Evolutionary conservation across 2,888 invertebrate genomes (phyloP).

Genomic region (Subacronicta megacephala): DNA sequence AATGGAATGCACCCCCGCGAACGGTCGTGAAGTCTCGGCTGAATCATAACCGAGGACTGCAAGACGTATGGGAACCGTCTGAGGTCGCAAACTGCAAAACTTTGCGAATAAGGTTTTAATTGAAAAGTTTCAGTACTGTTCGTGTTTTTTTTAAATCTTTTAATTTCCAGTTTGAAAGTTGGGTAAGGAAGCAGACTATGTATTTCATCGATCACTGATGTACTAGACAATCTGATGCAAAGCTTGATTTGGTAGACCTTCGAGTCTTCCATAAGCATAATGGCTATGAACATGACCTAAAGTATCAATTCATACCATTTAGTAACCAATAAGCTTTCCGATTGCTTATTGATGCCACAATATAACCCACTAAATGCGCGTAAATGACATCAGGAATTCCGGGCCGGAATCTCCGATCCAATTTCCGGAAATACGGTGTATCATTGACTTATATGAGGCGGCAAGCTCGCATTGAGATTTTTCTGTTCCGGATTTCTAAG

Average conservation of each 20-base stretch:
- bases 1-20: slow-evolving; percentile 61
- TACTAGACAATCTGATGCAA: no score
- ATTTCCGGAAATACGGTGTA: slow-evolving; percentile 39
- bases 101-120: slow-evolving; percentile 42
- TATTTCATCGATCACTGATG: no score
- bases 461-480: slow-evolving; percentile 15
- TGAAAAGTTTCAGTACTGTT: slow-evolving; percentile 39
- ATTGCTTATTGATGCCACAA: slow-evolving; percentile 6
- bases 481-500: slow-evolving; percentile 14
- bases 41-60: slow-evolving; percentile 55
- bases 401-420: slow-evolving; percentile 42
- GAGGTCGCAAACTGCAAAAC: slow-evolving; percentile 31
- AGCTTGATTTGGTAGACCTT: no score
- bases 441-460: slow-evolving; percentile 29
- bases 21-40: slow-evolving; percentile 45
- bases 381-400: slow-evolving; percentile 23
- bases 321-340: neutral
- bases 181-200: neutral
- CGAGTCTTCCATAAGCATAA: no score
- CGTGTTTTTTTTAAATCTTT: slow-evolving; percentile 1
- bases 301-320: no score
- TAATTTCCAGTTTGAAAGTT: neutral
- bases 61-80: slow-evolving; percentile 51
- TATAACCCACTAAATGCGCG: slow-evolving; percentile 13
- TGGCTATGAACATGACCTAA: no score